phyloP scores from a whole-genome alignment of 2,888 invertebrate species.

The Polylopha cassiicola region DNA sequence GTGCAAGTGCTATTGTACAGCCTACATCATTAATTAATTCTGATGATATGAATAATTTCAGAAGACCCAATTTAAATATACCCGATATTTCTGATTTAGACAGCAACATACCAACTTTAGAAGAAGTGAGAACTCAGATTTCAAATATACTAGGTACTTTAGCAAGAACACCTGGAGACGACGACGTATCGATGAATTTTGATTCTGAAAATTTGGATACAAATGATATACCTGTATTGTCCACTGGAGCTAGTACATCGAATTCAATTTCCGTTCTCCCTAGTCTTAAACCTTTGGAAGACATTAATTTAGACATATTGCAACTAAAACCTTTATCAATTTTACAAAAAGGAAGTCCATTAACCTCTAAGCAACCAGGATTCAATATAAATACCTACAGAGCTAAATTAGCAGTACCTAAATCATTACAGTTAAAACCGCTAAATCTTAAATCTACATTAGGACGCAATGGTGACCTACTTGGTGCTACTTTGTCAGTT shows the following conservation, averaged over 20 bases:
- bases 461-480: slow-evolving; percentile 31
- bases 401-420: slow-evolving; percentile 42
- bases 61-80: slow-evolving; percentile 23
- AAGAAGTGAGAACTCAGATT: slow-evolving; percentile 35
- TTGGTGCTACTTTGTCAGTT: slow-evolving; percentile 35
- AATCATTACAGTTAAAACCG: slow-evolving; percentile 40
- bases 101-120: slow-evolving; percentile 34
- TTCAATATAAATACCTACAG: slow-evolving; percentile 41
- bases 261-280: slow-evolving; percentile 29
- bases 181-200: slow-evolving; percentile 24
- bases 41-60: slow-evolving; percentile 21
- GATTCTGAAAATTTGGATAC: slow-evolving; percentile 28
- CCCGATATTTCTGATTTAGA: slow-evolving; percentile 28
- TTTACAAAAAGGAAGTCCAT: slow-evolving; percentile 15
- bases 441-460: slow-evolving; percentile 39
- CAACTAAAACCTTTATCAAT: slow-evolving; percentile 34
- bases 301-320: slow-evolving; percentile 40
- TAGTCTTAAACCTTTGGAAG: slow-evolving; percentile 31
- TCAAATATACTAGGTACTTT: slow-evolving; percentile 34
- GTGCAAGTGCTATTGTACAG: slow-evolving; percentile 28
- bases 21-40: slow-evolving; percentile 25
- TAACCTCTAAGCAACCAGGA: slow-evolving; percentile 29
- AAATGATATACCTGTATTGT: slow-evolving; percentile 30
- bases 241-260: slow-evolving; percentile 33
- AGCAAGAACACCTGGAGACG: slow-evolving; percentile 24